phyloP scores from a whole-genome alignment of 2,888 invertebrate genomes.

The Lottia gigantea region DNA sequence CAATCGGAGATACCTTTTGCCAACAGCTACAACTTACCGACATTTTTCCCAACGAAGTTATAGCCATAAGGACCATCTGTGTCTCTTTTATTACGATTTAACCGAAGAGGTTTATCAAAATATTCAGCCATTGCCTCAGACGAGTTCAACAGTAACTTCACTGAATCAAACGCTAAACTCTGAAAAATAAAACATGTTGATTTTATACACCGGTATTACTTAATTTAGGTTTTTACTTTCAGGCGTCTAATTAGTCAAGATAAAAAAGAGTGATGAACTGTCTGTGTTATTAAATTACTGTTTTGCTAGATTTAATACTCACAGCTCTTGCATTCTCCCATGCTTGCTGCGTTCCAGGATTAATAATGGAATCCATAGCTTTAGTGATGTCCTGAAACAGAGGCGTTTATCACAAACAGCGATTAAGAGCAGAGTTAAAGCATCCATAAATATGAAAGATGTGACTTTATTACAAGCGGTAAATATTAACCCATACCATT shows the following conservation, averaged over 20 bases:
- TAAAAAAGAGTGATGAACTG: too few relatives aligned
- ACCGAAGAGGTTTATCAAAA: constrained; percentile 23
- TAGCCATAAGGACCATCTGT: neutral
- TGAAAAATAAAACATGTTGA: too few relatives aligned
- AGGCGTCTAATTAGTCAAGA: too few relatives aligned
- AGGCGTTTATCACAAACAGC: neutral
- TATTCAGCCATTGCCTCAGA: constrained; percentile 38
- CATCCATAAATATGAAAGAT: too few relatives aligned
- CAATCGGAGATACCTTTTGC: too few relatives aligned
- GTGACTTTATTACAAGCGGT: too few relatives aligned
- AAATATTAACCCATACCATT: too few relatives aligned
- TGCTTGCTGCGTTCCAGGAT: constrained; percentile 33
- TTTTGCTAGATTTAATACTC: constrained; percentile 16
- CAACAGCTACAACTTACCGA: too few relatives aligned
- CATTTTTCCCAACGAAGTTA: too few relatives aligned
- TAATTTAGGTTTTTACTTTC: too few relatives aligned
- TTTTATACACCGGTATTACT: too few relatives aligned
- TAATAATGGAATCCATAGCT: constrained; percentile 44
- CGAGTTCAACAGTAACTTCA: constrained; percentile 39
- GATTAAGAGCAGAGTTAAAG: neutral
- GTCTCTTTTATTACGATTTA: constrained; percentile 11
- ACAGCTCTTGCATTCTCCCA: constrained; percentile 48
- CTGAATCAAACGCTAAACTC: constrained; percentile 39
- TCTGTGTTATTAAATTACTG: too few relatives aligned
- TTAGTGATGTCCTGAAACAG: constrained; percentile 35